Conservation (phyloP, 1,140 invertebrate genomes). For the Zophobas atratus region DNA sequence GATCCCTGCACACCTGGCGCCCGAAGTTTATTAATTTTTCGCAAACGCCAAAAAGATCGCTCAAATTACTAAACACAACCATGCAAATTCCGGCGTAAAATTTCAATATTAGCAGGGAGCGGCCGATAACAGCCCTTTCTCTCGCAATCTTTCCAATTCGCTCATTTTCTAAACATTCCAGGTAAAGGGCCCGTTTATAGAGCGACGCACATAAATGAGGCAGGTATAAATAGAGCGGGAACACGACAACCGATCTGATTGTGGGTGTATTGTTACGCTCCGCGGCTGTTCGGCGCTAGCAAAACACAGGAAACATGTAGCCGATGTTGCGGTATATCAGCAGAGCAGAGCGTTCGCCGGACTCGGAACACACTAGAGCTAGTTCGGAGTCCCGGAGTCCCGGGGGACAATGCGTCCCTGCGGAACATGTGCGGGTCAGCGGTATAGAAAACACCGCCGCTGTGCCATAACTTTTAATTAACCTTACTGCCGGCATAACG, state of each 20-base stretch:
- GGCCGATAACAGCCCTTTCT: constrained; percentile 14
- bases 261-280: constrained; percentile 9
- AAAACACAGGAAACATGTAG: constrained; percentile 28
- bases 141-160: constrained; percentile 17
- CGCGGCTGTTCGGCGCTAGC: constrained; percentile 20
- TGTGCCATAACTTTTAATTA: constrained; percentile 43
- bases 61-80: constrained; percentile 5
- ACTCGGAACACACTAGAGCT: neutral
- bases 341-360: neutral
- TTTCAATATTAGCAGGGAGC: constrained; percentile 19
- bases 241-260: constrained; percentile 41
- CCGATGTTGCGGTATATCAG: constrained; percentile 35
- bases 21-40: neutral
- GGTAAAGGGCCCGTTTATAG: constrained; percentile 10
- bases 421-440: constrained; percentile 26
- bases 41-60: neutral
- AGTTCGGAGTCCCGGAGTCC: neutral
- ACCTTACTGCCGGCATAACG: constrained; percentile 24
- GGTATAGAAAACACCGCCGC: constrained; percentile 28
- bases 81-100: neutral
- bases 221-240: constrained; percentile 10
- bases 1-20: too few relatives aligned
- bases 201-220: constrained; percentile 21
- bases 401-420: constrained; percentile 2
- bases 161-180: constrained; percentile 25